Evolutionary conservation across 1,140 invertebrate species (phyloP), one percentile per base, ranked within the genome.

Genomic region (Meloidogyne exigua): DNA sequence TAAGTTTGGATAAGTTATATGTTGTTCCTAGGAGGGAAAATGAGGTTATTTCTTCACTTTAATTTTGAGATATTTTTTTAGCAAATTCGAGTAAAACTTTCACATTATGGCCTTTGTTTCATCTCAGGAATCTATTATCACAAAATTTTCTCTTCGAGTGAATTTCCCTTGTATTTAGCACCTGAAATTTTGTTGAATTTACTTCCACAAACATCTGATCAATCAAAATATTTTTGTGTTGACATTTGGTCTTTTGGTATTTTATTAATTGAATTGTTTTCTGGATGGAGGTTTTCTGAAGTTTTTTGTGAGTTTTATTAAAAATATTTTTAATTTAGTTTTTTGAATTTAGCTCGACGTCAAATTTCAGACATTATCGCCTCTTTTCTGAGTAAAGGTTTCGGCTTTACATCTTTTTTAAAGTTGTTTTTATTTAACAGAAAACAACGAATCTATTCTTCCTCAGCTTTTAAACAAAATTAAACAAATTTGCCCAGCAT

Each of bases 231-330:
- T 39, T 83, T 44, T 64, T 82, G 82, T 67, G 73, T 82, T 3
- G 80, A 81, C 62, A 64, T 80, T 42, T 81, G 80, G 80, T 42
- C 80, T 21, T 75, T 81, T 66, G 80, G 80, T n/a, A 81, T 81
- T 49, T 39, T 81, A 21, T 36, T 81, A 21, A 9, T 81, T 25
- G 81, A 83, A 66, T 18, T 80, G 7, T 82, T 80, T 62, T 39
- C 70, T n/a, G 26, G 70, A 21, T 26, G 28, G 15, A 32, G 66
- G 63, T 57, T 81, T 3, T 42, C 18, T 42, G 75, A 81, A 3
- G 75, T 81, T 65, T 81, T 82, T 82, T 63, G 77, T 32, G 36
- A 39, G 36, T 39, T 39, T 39, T 39, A 39, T 39, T 26, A 42
- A 28, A 70, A 69, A 44, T 49, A 83, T 10, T 26, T 62, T 42